Evolutionary conservation across 2,113 vertebrate species (phyloP), one percentile per base, ranked within the genome.

Genomic region (Conger conger): DNA sequence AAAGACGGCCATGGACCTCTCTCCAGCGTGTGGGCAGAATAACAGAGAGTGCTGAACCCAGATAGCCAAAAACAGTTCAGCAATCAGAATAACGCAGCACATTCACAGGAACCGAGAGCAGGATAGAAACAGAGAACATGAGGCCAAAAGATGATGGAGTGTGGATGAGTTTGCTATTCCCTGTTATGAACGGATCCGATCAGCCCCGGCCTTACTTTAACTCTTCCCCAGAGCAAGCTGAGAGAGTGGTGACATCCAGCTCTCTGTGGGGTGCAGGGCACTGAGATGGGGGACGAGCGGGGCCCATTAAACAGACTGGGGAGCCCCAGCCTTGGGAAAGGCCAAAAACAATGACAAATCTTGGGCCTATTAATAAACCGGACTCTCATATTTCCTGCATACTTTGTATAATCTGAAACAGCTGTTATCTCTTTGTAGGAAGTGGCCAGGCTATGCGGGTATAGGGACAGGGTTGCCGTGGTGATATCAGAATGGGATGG

Each of bases 401-500:
- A 89, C 87, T 87, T 76, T 4, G 5, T 40, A 84, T 91, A 91
- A 91, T 91, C 92, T 91, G 86, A 88, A 86, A 85, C 90, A 91
- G 89, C 89, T 92, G 91, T 89, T 93, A 90, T 93, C 88, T 89
- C 79, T 83, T 54, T 38, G 82, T 86, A 91, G 91, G 89, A 92
- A 90, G 90, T 90, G 85, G 85, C 89, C 40, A 81, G 45, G 53
- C 53, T 35, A 8, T 40, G 23, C 38, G 84, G 30, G 79, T 63
- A 79, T 63, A 54, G 45, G 40, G 79, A 45, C 76, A 60, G 82
- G 78, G 89, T 86, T 79, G 88, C 85, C 0, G 73, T 86, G 40
- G 88, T 87, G 94, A 94, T 96, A 95, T 92, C 89, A 78, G 86
- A 88, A 76, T 86, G 90, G 91, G 89, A 93, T 90, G 89, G 85